A percentile compares a stretch with the other conserved stretches of the same genome.
Evolutionary conservation across 2,113 vertebrate genomes (phyloP).

Genomic region (Sceloporus tristichus): DNA sequence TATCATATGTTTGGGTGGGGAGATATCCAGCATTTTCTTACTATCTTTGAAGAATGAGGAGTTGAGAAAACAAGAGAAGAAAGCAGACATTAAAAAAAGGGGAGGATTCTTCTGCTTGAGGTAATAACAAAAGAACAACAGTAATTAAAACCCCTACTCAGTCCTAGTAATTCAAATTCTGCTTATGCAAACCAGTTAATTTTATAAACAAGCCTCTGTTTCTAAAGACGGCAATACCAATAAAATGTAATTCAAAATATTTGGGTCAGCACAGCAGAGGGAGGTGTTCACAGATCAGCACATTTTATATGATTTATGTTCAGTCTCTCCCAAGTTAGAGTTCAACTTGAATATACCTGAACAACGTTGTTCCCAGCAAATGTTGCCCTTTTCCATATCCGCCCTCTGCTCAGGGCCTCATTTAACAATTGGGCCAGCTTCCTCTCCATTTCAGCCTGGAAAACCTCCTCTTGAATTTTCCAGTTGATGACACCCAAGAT

Average conservation of each 20-base stretch:
- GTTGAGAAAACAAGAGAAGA: constrained; percentile 1
- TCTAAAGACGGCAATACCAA: constrained; percentile 50
- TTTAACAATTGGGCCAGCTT: constrained; percentile 89
- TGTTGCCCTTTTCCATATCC: constrained; percentile 90
- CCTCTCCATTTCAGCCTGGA: constrained; percentile 93
- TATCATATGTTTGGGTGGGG: background rate
- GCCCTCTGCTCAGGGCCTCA: constrained; percentile 81
- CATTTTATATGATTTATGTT: constrained; percentile 31
- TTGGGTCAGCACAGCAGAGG: constrained; percentile 22
- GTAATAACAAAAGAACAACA: background rate
- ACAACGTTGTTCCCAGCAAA: constrained; percentile 86
- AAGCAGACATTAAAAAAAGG: fast-evolving
- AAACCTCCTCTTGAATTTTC: constrained; percentile 85
- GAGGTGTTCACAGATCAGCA: constrained; percentile 41
- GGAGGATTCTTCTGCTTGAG: constrained; percentile 14
- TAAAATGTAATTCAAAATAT: constrained; percentile 56
- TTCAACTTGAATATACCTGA: constrained; percentile 81
- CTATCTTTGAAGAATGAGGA: constrained; percentile 16
- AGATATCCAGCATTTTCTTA: background rate
- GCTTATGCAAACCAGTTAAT: constrained; percentile 32
- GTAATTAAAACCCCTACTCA: background rate
- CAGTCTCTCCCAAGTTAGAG: background rate
- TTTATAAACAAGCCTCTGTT: constrained; percentile 35
- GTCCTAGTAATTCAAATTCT: constrained; percentile 23
- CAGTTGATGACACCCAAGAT: constrained; percentile 90